phyloP scores from a whole-genome alignment of 2,113 vertebrate genomes.

The Crypturellus undulatus region DNA sequence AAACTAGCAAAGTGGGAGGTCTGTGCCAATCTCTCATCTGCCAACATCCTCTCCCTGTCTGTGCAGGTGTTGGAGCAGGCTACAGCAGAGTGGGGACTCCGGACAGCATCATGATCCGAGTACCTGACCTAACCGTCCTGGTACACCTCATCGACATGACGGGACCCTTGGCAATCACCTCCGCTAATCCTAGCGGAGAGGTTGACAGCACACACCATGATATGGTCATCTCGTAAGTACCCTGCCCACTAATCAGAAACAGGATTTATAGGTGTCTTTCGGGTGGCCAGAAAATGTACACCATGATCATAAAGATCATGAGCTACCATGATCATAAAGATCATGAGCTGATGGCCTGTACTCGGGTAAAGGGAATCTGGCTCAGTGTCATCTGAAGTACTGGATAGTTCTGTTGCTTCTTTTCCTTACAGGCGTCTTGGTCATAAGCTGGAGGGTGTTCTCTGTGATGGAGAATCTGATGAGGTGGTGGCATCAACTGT shows the following conservation, averaged over 20 bases:
- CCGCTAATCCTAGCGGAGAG: constrained; percentile 91
- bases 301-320: not conserved
- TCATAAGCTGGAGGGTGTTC: constrained; percentile 87
- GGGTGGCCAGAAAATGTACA: not conserved
- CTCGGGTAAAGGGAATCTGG: accelerated
- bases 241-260: not conserved
- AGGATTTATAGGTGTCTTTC: not conserved
- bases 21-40: not conserved
- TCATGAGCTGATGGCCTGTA: accelerated
- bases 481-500: constrained; percentile 89
- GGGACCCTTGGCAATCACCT: constrained; percentile 88
- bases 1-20: not conserved
- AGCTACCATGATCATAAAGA: too few relatives aligned
- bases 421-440: constrained; percentile 82
- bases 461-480: constrained; percentile 89
- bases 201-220: constrained; percentile 89
- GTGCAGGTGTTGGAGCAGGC: constrained; percentile 84
- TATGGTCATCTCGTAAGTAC: constrained; percentile 88
- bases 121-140: constrained; percentile 88
- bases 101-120: constrained; percentile 92
- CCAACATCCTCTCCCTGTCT: not conserved
- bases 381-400: accelerated
- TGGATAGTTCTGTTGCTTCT: accelerated
- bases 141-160: constrained; percentile 87
- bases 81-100: constrained; percentile 88